Evolutionary conservation across 2,797 vertebrate genomes (phyloP), one percentile per base, ranked within the genome.

Genomic region (Nannoperca australis): DNA sequence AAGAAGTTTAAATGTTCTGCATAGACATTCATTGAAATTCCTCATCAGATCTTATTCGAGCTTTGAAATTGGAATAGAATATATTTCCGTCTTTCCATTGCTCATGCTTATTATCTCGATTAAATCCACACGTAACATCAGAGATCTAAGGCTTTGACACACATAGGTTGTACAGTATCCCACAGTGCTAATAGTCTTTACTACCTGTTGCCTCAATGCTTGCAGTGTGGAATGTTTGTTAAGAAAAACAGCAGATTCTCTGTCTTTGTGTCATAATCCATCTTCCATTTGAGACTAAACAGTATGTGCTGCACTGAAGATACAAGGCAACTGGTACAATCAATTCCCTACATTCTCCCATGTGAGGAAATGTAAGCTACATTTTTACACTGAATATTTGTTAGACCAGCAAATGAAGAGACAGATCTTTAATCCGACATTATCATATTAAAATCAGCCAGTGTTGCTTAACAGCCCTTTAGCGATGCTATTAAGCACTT

Each of bases 1-100:
- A 73, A 59, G 72, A 74, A 86, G 82, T 81, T 74, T 34, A 34
- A 81, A 88, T 51, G 61, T 60, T 70, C 60, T 69, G 49, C 73
- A 45, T 47, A 44, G 56, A 72, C 38, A 74, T 79, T 78, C 2
- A 77, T 80, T 82, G 49, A 56, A 80, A 88, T 82, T 70, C 68
- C n/a, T 44, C 34, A 42, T 62, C 15, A 22, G 58, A 72, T 53
- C 36, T 69, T 59, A 59, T 76, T 78, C 17, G 72, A 67, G 55
- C 27, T 34, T 17, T 4, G 3, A 59, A 63, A 59, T 70, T 61
- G 68, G 40, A 85, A 62, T 64, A 40, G 42, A 77, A 78, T 70
- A 24, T 69, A 67, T 70, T 78, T 81, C 54, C 10, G 14, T 56
- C 45, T 67, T 79, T 36, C 24, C 27, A 38, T 64, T 40, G 56